A percentile compares a stretch with the other conserved stretches of the same genome.
phyloP scores from a whole-genome alignment of 2,113 vertebrate genomes.

The Columba livia region DNA sequence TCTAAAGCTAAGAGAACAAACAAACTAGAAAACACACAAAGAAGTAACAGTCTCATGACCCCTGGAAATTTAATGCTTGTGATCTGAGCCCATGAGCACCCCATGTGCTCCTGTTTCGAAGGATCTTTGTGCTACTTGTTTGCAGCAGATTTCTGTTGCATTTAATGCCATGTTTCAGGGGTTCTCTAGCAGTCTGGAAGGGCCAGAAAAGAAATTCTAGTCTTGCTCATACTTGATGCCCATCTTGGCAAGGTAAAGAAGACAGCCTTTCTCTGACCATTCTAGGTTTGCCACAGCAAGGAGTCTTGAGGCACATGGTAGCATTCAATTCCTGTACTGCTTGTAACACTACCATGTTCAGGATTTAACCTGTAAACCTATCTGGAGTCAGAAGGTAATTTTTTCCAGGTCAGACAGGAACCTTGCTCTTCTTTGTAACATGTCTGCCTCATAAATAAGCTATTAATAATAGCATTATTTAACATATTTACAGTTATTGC shows the following conservation, averaged over 20 bases:
- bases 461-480: neutral
- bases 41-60: neutral
- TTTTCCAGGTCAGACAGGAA: neutral
- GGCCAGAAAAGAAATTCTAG: neutral
- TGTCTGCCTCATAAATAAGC: neutral
- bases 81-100: neutral
- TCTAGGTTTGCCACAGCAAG: neutral
- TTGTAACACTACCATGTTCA: neutral
- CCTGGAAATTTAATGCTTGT: neutral
- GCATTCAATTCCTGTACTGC: neutral
- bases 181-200: neutral
- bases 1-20: neutral
- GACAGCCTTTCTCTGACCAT: neutral
- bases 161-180: neutral
- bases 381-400: neutral
- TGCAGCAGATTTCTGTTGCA: neutral
- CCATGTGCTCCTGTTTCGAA: accelerated
- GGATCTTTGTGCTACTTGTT: neutral
- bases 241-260: neutral
- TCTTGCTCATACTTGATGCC: neutral
- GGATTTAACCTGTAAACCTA: neutral
- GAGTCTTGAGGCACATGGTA: neutral
- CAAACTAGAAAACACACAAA: neutral
- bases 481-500: neutral
- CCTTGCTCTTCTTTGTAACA: neutral